These are phyloP conservation scores for Chionoecetes opilio DNA, from an alignment of 1,140 invertebrate genomes.

Conservation along the genomic window DNA sequence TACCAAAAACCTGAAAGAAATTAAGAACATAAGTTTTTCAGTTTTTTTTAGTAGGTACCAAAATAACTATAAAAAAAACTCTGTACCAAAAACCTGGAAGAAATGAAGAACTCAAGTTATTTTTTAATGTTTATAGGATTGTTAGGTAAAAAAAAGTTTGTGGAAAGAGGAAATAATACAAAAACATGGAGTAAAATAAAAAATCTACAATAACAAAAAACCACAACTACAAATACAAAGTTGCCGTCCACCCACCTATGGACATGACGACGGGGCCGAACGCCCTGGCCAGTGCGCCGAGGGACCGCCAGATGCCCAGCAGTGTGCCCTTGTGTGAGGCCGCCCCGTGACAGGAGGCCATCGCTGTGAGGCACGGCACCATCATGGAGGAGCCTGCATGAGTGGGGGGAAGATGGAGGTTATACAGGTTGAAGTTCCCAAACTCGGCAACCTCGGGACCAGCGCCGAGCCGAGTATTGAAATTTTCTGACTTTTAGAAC, in stretches of 20 bases:
- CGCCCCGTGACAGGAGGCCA: slow-evolving; percentile 93
- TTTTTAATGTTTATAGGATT: neutral
- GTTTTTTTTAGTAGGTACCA: neutral
- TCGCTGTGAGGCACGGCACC: slow-evolving; percentile 96
- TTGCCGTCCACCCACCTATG: slow-evolving; percentile 56
- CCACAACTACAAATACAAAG: neutral
- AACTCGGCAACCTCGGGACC: no score
- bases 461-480: no score
- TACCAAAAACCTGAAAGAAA: slow-evolving; percentile 90
- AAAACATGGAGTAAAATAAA: neutral
- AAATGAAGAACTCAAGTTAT: neutral
- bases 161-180: neutral
- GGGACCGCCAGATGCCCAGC: slow-evolving; percentile 96
- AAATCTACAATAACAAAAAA: neutral
- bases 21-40: neutral
- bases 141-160: neutral
- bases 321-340: slow-evolving; percentile 95
- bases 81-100: neutral
- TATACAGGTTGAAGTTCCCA: no score
- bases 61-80: no score
- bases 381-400: slow-evolving; percentile 76
- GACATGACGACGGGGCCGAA: slow-evolving; percentile 90
- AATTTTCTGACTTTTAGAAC: no score
- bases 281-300: slow-evolving; percentile 96
- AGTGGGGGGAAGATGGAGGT: neutral